Percentiles rank a stretch among this genome's conserved stretches.
phyloP scores from a whole-genome alignment of 1,140 invertebrate species.

The Mactra quadrangularis region DNA sequence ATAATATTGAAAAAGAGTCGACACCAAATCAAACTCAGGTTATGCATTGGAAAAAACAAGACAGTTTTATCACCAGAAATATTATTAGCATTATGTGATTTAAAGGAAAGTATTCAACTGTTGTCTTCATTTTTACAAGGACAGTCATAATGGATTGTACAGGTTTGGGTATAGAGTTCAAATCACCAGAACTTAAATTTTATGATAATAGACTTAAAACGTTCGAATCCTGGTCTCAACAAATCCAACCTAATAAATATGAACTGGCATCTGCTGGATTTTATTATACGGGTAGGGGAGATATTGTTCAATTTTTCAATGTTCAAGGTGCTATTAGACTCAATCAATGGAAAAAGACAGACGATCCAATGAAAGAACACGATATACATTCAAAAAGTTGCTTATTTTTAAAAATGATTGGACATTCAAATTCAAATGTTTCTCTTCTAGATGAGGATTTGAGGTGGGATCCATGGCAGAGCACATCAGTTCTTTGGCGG shows the following conservation, averaged over 20 bases:
- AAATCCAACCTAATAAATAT: conserved; percentile 38
- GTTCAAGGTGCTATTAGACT: conserved; percentile 26
- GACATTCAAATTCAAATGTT: conserved; percentile 27
- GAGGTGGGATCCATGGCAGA: conserved; percentile 17
- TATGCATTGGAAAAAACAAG: not conserved
- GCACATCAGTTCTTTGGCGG: not conserved
- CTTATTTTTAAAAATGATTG: conserved; percentile 47
- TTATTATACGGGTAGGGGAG: conserved; percentile 47
- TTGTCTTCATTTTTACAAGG: conserved; percentile 42
- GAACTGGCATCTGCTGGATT: conserved; percentile 23
- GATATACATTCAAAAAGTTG: conserved; percentile 12
- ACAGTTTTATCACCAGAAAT: conserved; percentile 1
- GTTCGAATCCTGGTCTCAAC: conserved; percentile 42
- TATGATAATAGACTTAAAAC: conserved; percentile 41
- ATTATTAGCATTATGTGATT: conserved; percentile 46
- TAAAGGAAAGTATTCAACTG: conserved; percentile 47
- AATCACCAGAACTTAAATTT: conserved; percentile 36
- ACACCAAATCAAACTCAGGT: not conserved
- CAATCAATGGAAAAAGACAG: conserved; percentile 28
- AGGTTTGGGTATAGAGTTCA: conserved; percentile 1
- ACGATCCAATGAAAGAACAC: conserved; percentile 38
- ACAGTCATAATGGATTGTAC: conserved; percentile 38
- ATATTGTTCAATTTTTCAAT: conserved; percentile 40
- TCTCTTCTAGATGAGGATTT: not conserved
- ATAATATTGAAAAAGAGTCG: conserved; percentile 24